Conservation (phyloP, 2,797 vertebrate species). For the Ceyx erithaca region DNA sequence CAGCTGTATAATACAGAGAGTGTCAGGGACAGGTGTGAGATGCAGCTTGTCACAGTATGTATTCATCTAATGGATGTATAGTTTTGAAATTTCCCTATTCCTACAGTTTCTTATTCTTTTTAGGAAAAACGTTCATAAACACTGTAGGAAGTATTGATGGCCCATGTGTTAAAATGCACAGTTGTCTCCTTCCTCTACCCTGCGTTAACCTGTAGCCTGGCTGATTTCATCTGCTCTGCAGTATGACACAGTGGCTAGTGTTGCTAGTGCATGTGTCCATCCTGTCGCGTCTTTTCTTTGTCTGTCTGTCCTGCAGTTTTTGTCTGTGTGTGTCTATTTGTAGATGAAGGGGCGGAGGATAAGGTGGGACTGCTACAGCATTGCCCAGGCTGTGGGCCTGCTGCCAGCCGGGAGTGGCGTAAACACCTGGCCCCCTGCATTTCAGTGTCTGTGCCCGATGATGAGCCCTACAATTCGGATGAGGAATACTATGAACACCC, state of each 20-base stretch:
- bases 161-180: not conserved
- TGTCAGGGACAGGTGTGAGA: not conserved
- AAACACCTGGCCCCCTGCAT: constrained; percentile 93
- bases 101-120: not conserved
- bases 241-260: not conserved
- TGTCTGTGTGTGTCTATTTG: constrained; percentile 89
- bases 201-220: not conserved
- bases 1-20: not conserved
- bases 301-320: constrained; percentile 90
- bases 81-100: not conserved
- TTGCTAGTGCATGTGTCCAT: constrained; percentile 3
- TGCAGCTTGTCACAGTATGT: not conserved
- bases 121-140: not conserved
- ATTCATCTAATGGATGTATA: not conserved
- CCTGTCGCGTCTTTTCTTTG: constrained; percentile 35
- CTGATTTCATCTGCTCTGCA: constrained; percentile 25
- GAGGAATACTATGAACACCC: constrained; percentile 96
- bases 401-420: constrained; percentile 82
- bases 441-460: constrained; percentile 93
- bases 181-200: not conserved
- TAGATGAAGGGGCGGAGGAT: constrained; percentile 96
- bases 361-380: constrained; percentile 89
- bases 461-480: constrained; percentile 92
- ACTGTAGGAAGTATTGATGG: not conserved
- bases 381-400: constrained; percentile 85